A percentile compares a stretch with the other conserved stretches of the same genome.
Evolutionary conservation across 1,140 invertebrate species (phyloP).

Genomic region (Heliconius congener): DNA sequence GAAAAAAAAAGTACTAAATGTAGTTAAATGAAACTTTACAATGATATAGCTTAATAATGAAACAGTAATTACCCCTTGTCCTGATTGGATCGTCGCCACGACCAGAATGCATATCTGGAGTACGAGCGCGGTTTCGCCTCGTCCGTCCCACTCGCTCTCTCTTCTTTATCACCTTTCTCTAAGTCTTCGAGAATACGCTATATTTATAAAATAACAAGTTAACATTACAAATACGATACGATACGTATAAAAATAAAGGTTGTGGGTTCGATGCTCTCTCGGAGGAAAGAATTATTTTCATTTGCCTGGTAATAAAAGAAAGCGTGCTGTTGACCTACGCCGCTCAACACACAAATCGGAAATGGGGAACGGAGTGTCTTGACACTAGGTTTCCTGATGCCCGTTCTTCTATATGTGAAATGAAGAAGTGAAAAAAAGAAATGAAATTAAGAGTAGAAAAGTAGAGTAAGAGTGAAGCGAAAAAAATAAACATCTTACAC

Average conservation of each 20-base stretch:
- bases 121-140: conserved; percentile 74
- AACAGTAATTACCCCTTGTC: conserved; percentile 52
- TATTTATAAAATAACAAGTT: background rate
- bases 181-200: conserved; percentile 70
- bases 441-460: too few species aligned
- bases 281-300: too few species aligned
- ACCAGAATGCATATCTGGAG: conserved; percentile 84
- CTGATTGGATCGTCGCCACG: conserved; percentile 84
- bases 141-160: conserved; percentile 57
- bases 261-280: too few species aligned
- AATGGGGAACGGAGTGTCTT: too few species aligned
- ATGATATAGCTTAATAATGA: background rate
- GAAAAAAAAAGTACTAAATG: too few species aligned
- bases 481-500: conserved; percentile 60
- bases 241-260: too few species aligned
- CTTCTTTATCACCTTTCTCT: conserved; percentile 66
- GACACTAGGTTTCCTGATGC: background rate
- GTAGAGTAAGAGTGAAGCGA: background rate
- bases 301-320: too few species aligned
- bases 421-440: too few species aligned
- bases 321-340: too few species aligned
- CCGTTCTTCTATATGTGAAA: background rate
- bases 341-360: too few species aligned
- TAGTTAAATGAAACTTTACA: too few species aligned
- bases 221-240: background rate